These are phyloP conservation scores for Ecliptopera silaceata DNA, from an alignment of 2,888 invertebrate species.

Conservation along the genomic window DNA sequence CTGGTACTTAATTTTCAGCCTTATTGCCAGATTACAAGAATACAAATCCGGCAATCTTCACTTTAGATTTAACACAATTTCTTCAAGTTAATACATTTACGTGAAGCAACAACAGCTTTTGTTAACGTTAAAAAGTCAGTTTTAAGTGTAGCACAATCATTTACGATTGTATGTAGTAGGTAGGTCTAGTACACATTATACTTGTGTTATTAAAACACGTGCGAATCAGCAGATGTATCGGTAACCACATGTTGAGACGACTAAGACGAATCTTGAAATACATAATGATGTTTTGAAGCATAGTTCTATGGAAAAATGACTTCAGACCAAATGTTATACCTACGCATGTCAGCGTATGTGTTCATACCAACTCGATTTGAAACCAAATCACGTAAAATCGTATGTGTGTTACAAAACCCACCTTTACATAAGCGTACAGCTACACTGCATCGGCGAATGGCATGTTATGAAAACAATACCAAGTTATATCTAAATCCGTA, in stretches of 20 bases:
- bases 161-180: background rate
- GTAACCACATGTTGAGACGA: conserved; percentile 59
- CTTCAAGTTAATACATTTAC: no score
- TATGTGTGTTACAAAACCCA: conserved; percentile 25
- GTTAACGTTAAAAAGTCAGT: no score
- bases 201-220: conserved; percentile 43
- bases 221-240: conserved; percentile 60
- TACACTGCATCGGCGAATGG: background rate
- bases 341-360: conserved; percentile 1
- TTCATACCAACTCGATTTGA: conserved; percentile 15
- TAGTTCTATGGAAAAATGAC: conserved; percentile 2
- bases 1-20: background rate
- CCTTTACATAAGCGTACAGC: conserved; percentile 10
- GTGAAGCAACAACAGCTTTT: no score
- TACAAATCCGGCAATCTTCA: background rate
- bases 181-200: conserved; percentile 27
- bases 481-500: background rate
- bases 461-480: conserved; percentile 11
- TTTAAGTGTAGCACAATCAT: no score
- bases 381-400: conserved; percentile 22
- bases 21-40: background rate
- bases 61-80: background rate
- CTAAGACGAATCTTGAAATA: conserved; percentile 1
- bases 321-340: background rate
- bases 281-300: background rate